These are phyloP conservation scores for Aselliscus stoliczkanus DNA, from an alignment of 2,797 vertebrate species.

Conservation along the genomic window DNA sequence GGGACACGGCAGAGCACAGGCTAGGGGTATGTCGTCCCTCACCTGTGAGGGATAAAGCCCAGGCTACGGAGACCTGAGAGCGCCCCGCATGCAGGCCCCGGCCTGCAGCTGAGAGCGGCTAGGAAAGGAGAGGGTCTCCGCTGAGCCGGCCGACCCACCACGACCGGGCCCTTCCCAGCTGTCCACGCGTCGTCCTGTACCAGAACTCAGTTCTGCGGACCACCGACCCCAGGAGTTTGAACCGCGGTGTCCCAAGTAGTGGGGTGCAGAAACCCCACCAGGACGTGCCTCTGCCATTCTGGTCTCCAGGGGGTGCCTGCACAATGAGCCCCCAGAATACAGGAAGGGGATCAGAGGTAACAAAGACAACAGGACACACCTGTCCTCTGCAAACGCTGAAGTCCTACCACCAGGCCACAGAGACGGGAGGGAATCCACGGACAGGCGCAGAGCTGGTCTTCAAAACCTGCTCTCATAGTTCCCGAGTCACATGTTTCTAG, in stretches of 20 bases:
- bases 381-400: background rate
- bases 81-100: background rate
- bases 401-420: background rate
- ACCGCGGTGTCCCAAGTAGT: background rate
- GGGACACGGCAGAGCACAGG: background rate
- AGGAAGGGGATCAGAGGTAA: background rate
- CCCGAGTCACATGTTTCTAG: fast-evolving
- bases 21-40: background rate
- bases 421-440: fast-evolving
- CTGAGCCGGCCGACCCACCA: background rate
- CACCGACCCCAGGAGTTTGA: background rate
- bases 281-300: background rate
- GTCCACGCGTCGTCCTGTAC: background rate
- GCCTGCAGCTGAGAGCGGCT: background rate
- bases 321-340: background rate
- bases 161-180: background rate
- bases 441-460: too few relatives aligned
- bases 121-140: background rate
- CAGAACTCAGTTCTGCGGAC: background rate
- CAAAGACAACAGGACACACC: background rate
- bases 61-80: background rate
- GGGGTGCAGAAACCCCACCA: background rate
- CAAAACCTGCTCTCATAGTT: fast-evolving
- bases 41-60: background rate
- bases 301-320: background rate